Percentiles rank a stretch among this genome's conserved stretches.
phyloP scores from a whole-genome alignment of 2,113 vertebrate species.

The Myotis lucifugus region DNA sequence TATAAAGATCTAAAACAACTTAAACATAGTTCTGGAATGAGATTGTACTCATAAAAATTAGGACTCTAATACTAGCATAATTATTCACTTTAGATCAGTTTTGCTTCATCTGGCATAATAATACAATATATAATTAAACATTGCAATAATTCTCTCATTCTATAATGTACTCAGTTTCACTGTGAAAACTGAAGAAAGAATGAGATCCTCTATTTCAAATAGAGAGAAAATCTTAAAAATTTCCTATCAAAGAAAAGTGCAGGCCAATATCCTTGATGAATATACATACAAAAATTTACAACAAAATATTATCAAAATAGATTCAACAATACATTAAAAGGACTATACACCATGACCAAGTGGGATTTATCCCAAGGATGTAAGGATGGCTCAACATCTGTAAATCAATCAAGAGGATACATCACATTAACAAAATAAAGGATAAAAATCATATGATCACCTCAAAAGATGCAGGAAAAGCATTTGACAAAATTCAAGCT shows the following conservation, averaged over 20 bases:
- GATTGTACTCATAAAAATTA: conserved; percentile 26
- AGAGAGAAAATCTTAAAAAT: conserved; percentile 40
- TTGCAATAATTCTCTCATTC: conserved; percentile 19
- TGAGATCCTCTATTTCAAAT: background rate
- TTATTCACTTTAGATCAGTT: background rate
- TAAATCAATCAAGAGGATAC: background rate
- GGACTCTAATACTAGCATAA: conserved; percentile 22
- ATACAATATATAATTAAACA: background rate
- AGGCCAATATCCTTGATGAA: background rate
- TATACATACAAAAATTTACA: background rate
- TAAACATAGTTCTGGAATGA: conserved; percentile 26
- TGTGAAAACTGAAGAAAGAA: background rate
- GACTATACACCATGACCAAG: background rate
- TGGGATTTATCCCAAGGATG: background rate
- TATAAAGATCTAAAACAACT: background rate
- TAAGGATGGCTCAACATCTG: background rate
- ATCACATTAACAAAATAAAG: background rate
- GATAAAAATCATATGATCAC: background rate
- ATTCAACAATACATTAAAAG: background rate
- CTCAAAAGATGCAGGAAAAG: background rate
- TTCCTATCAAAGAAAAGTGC: background rate
- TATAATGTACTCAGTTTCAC: background rate
- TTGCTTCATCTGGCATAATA: conserved; percentile 34
- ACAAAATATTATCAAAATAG: background rate
- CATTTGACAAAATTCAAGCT: background rate